Conservation (phyloP, 2,113 vertebrate species). For the Dendrocopos noguchii region DNA sequence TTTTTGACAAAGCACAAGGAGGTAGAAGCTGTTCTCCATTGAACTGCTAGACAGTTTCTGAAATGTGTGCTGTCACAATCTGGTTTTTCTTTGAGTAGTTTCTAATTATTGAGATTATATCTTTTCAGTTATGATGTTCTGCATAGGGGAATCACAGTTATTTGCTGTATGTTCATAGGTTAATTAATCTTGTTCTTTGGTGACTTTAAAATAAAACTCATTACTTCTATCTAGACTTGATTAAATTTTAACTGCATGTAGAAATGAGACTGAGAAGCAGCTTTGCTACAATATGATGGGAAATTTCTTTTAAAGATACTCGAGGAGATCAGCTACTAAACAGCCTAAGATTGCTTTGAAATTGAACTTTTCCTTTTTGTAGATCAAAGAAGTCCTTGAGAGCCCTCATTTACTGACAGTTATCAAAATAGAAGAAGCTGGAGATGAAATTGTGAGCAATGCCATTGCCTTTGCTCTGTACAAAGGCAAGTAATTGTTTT, state of each 20-base stretch:
- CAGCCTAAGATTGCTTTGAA: background rate
- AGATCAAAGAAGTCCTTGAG: constrained; percentile 85
- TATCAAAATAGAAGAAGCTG: constrained; percentile 84
- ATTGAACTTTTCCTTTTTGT: background rate
- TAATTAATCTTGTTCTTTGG: background rate
- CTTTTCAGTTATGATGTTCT: background rate
- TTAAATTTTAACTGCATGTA: background rate
- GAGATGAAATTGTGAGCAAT: constrained; percentile 83
- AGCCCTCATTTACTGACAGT: constrained; percentile 80
- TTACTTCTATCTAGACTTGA: background rate
- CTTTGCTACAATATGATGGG: background rate
- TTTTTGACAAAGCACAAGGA: background rate
- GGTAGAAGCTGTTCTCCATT: background rate
- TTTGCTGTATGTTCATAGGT: background rate
- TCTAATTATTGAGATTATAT: background rate
- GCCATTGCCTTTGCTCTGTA: constrained; percentile 81
- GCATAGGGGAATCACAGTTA: background rate
- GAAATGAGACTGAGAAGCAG: background rate
- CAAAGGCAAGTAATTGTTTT: constrained; percentile 74
- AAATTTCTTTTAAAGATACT: background rate
- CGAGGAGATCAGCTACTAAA: background rate
- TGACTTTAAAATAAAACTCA: constrained; percentile 12
- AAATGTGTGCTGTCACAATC: background rate
- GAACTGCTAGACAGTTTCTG: background rate
- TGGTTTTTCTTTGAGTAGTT: background rate